Percentiles rank a stretch among this genome's conserved stretches.
Conservation (phyloP, 2,888 invertebrate genomes). For the Lysandra coridon region DNA sequence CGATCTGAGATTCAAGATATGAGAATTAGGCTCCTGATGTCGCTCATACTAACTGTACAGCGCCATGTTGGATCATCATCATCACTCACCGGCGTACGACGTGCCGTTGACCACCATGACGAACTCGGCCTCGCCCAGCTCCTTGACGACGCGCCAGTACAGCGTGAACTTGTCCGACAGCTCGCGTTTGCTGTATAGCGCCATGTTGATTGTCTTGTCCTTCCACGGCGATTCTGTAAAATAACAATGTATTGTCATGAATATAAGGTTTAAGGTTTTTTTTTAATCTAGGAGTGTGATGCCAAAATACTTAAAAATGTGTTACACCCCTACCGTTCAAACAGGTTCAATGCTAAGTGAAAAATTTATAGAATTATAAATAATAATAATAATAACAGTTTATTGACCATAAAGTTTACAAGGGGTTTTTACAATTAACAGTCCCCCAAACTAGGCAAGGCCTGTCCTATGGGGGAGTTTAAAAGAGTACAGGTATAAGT, state of each 20-base stretch:
- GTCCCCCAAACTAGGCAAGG: too few species aligned
- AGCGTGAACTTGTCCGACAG: conserved; percentile 88
- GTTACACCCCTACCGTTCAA: too few species aligned
- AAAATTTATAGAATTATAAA: too few species aligned
- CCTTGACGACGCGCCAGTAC: conserved; percentile 92
- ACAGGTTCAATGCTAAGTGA: too few species aligned
- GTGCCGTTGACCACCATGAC: conserved; percentile 93
- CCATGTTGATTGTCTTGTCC: conserved; percentile 85
- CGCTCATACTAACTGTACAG: neutral
- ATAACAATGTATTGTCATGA: neutral
- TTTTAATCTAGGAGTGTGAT: too few species aligned
- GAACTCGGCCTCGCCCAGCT: conserved; percentile 92
- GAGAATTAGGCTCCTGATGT: neutral
- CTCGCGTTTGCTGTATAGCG: conserved; percentile 84
- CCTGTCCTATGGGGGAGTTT: too few species aligned
- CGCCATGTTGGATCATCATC: neutral
- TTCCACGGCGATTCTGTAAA: conserved; percentile 87
- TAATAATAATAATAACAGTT: too few species aligned
- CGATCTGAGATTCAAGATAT: neutral
- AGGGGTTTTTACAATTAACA: too few species aligned
- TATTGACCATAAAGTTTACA: too few species aligned
- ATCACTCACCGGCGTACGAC: conserved; percentile 84
- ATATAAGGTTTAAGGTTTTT: too few species aligned
- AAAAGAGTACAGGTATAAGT: too few species aligned
- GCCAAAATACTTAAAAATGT: too few species aligned